Conservation (phyloP, 1,140 invertebrate species). For the Brachionus asplanchnoidis region DNA sequence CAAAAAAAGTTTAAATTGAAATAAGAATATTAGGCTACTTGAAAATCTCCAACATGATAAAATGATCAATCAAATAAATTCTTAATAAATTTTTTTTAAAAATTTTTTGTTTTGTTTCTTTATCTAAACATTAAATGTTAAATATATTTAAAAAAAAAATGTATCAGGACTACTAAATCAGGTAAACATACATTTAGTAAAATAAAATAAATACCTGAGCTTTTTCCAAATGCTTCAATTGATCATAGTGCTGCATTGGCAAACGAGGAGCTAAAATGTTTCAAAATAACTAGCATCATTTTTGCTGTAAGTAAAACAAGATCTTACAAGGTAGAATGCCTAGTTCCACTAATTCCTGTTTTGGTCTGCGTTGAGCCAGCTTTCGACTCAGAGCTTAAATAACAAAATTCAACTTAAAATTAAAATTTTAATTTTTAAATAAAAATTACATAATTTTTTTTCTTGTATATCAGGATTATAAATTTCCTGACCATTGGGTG, state of each 20-base stretch:
- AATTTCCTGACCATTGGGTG: neutral
- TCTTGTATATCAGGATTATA: slow-evolving; percentile 18
- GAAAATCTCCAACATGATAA: no score
- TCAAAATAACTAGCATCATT: neutral
- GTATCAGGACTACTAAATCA: neutral
- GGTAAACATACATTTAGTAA: neutral
- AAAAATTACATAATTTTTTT: slow-evolving; percentile 24
- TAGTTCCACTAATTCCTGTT: slow-evolving; percentile 13
- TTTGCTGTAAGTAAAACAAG: neutral
- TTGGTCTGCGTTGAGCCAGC: neutral
- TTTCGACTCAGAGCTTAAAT: slow-evolving; percentile 22
- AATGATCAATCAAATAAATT: no score
- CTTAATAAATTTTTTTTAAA: no score
- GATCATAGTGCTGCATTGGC: slow-evolving; percentile 25
- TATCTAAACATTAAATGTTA: no score
- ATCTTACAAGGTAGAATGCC: slow-evolving; percentile 35
- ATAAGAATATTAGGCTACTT: no score
- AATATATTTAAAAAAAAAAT: no score
- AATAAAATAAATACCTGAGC: neutral
- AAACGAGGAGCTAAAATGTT: neutral
- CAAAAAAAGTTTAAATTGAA: no score
- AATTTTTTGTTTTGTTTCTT: no score
- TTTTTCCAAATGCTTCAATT: slow-evolving; percentile 32
- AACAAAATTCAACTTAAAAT: slow-evolving; percentile 26
- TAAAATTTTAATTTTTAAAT: neutral